Conservation (phyloP, 64 coral and sea anemone species). For the Montipora efflorescens region DNA sequence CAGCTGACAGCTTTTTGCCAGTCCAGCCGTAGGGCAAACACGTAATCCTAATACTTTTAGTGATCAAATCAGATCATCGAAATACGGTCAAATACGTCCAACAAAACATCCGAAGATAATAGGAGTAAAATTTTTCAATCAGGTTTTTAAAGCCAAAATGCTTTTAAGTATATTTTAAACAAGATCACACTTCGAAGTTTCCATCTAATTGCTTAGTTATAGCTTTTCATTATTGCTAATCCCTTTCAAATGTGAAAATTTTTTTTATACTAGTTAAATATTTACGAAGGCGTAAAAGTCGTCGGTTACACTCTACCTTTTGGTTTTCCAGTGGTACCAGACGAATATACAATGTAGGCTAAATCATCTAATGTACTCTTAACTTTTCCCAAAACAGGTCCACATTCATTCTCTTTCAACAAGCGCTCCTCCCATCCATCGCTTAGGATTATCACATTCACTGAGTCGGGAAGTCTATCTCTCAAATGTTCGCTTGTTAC, state of each 20-base stretch:
- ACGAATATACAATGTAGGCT: conserved; percentile 92
- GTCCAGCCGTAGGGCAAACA: not conserved
- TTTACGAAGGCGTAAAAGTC: not conserved
- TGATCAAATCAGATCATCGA: not conserved
- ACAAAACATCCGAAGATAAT: too few species aligned
- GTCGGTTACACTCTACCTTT: conserved; percentile 74
- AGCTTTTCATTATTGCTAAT: not conserved
- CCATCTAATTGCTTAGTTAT: too few species aligned
- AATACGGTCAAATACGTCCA: not conserved
- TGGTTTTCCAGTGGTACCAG: conserved; percentile 87
- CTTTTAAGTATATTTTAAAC: too few species aligned
- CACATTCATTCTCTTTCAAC: conserved; percentile 63
- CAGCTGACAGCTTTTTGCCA: not conserved
- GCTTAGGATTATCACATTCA: conserved; percentile 57
- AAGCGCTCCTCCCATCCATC: conserved; percentile 81
- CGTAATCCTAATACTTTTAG: not conserved
- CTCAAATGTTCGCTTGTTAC: conserved; percentile 68
- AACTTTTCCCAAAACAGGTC: conserved; percentile 9
- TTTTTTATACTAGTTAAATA: not conserved
- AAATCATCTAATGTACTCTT: conserved; percentile 69
- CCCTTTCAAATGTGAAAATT: not conserved
- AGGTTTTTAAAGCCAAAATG: too few species aligned
- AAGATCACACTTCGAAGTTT: too few species aligned
- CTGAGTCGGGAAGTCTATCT: conserved; percentile 60
- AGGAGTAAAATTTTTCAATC: too few species aligned